These are phyloP conservation scores for Zaprionus lachaisei DNA, from an alignment of 1,140 invertebrate genomes.

Conservation along the genomic window DNA sequence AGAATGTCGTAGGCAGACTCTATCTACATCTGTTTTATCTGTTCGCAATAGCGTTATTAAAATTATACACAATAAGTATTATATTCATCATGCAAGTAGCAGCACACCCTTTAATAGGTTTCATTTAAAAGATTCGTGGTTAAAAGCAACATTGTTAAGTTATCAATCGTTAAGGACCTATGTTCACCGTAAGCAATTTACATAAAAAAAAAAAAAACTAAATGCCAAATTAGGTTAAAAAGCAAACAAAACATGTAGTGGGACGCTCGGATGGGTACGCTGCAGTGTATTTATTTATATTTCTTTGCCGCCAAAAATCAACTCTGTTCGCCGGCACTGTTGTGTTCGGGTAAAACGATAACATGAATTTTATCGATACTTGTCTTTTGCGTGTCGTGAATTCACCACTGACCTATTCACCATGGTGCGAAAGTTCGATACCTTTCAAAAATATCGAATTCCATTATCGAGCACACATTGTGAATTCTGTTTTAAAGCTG, in stretches of 20 bases:
- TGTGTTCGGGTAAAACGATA: slow-evolving; percentile 18
- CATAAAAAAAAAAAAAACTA: not conserved
- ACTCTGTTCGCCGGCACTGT: not conserved
- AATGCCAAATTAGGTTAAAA: not conserved
- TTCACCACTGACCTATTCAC: slow-evolving; percentile 26
- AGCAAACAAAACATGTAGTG: not conserved
- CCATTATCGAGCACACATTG: slow-evolving; percentile 41
- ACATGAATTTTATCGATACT: slow-evolving; percentile 31
- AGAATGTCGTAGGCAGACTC: not conserved
- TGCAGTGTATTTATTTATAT: not conserved
- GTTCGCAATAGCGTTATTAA: slow-evolving; percentile 30
- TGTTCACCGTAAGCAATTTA: slow-evolving; percentile 21
- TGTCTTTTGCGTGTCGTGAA: slow-evolving; percentile 1
- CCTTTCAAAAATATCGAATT: slow-evolving; percentile 34
- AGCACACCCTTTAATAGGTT: slow-evolving; percentile 33
- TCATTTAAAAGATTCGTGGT: slow-evolving; percentile 35
- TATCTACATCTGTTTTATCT: not conserved
- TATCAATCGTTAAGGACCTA: slow-evolving; percentile 20
- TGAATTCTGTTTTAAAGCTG: slow-evolving; percentile 58
- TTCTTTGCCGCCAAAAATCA: not conserved
- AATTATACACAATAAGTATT: slow-evolving; percentile 38
- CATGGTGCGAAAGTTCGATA: slow-evolving; percentile 24
- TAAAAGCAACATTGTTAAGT: slow-evolving; percentile 26
- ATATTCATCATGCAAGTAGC: slow-evolving; percentile 11
- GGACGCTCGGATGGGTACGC: not conserved